A percentile compares a stretch with the other conserved stretches of the same genome.
phyloP scores from a whole-genome alignment of 2,888 invertebrate species.

The Bibio marci region DNA sequence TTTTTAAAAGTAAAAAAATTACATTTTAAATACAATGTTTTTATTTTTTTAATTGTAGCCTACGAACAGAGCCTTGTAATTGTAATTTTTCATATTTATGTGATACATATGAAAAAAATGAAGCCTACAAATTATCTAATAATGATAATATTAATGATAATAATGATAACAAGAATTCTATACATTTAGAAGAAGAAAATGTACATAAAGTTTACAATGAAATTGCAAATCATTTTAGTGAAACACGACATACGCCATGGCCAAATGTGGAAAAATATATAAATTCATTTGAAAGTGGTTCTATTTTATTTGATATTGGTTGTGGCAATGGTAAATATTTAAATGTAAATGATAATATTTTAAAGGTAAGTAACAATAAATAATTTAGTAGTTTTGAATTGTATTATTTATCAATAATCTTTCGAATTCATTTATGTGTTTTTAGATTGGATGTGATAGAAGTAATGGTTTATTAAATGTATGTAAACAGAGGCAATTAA shows the following conservation, averaged over 20 bases:
- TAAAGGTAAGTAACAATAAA: conserved; percentile 33
- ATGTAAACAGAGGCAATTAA: conserved; percentile 39
- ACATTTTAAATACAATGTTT: too few relatives aligned
- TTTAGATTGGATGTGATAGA: conserved; percentile 67
- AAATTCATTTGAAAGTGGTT: conserved; percentile 41
- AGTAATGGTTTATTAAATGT: conserved; percentile 49
- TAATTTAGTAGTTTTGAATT: conserved; percentile 6
- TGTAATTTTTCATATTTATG: conserved; percentile 50
- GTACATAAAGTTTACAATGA: conserved; percentile 84
- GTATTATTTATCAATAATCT: not conserved
- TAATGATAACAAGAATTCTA: conserved; percentile 29
- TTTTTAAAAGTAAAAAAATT: too few relatives aligned
- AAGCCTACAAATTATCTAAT: too few relatives aligned
- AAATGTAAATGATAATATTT: conserved; percentile 35
- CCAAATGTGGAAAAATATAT: conserved; percentile 75
- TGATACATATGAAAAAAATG: conserved; percentile 34
- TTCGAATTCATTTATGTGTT: conserved; percentile 3
- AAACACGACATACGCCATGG: conserved; percentile 90
- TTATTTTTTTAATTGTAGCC: not conserved
- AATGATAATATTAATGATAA: conserved; percentile 10
- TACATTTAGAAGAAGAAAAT: conserved; percentile 51
- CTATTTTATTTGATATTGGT: conserved; percentile 77
- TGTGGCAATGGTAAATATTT: conserved; percentile 99
- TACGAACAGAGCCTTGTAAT: conserved; percentile 33
- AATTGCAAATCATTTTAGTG: conserved; percentile 88